Base-by-base conservation (phyloP, 2,797 vertebrate species). In the Crax fasciolata region DNA sequence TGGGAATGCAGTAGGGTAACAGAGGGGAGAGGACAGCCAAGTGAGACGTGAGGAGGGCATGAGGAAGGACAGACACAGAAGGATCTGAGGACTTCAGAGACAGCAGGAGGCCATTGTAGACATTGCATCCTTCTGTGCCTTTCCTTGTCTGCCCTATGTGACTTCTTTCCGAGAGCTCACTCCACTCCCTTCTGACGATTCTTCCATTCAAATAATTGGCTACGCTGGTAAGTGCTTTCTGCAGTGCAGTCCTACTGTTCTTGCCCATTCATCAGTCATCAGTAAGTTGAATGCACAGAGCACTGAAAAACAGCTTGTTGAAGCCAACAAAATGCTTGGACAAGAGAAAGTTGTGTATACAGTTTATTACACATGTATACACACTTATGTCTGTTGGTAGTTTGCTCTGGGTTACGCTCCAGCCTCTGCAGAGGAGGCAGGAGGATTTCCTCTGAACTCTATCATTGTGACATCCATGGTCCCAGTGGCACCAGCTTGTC, bases 351-450 rank as follows among this genome's bases (percentile, higher is more conserved):
- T 49, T 89, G 24, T 91, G 70, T 92, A 92, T 63, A 91, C 84
- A 96, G 84, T 93, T 96, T 92, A 88, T 84, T 63, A 41, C 54
- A 75, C 62, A 41, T 75, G 79, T 87, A 70, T 68, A 92, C 87
- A 93, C 27, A 38, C n/a, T 84, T 72, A 17, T 0, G 7, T 51
- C 87, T 93, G 51, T 80, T 90, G 82, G 75, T 81, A 51, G 86
- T 74, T 67, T n/a, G 18, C 80, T 63, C 38, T 11, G 62, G 70
- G 54, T 71, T 84, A 59, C 38, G 51, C 66, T 88, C 0, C 3
- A 4, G 8, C 74, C 84, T 87, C 61, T 2, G 1, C 55, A 51
- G 54, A 84, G 35, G n/a, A 90, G 38, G 61, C 86, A 87, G 77
- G 79, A 74, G 51, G 58, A 72, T 76, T 92, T 88, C 55, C 79